phyloP scores from a whole-genome alignment of 1,140 invertebrate genomes.

The Carposina sasakii region DNA sequence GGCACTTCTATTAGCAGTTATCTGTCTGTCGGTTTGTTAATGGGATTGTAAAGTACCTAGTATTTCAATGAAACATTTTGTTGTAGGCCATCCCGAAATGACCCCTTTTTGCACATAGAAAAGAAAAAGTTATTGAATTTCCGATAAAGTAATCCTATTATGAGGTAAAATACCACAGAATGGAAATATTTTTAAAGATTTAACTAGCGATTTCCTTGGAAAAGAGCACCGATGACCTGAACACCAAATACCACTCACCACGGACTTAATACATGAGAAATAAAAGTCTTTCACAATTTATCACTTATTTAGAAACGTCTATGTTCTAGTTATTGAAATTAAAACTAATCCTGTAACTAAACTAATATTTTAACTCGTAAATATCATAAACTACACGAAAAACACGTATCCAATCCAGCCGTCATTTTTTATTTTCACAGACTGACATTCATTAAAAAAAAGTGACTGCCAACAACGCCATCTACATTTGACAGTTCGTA shows the following conservation, averaged over 20 bases:
- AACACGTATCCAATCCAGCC: conserved; percentile 74
- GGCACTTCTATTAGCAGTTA: conserved; percentile 27
- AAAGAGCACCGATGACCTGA: conserved; percentile 36
- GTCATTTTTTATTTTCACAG: conserved; percentile 74
- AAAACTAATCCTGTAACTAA: conserved; percentile 50
- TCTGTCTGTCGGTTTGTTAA: too few relatives aligned
- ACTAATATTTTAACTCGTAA: conserved; percentile 67
- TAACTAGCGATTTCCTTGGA: conserved; percentile 58
- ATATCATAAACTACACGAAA: conserved; percentile 75
- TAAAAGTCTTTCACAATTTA: conserved; percentile 40
- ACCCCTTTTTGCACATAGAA: too few relatives aligned
- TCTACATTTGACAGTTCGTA: conserved; percentile 42
- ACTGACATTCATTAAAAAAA: conserved; percentile 66
- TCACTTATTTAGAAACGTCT: conserved; percentile 48
- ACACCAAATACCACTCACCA: conserved; percentile 61
- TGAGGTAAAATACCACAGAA: too few relatives aligned
- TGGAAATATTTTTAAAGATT: too few relatives aligned
- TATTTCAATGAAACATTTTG: too few relatives aligned
- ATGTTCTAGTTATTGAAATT: conserved; percentile 29
- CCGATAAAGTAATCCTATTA: too few relatives aligned
- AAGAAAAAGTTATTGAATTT: too few relatives aligned
- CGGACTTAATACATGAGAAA: conserved; percentile 62
- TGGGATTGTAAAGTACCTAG: too few relatives aligned
- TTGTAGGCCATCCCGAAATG: too few relatives aligned
- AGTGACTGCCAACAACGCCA: conserved; percentile 47